Conservation (phyloP, 37 sponge, comb jelly and placozoan genomes). For the Halichondria panicea region DNA sequence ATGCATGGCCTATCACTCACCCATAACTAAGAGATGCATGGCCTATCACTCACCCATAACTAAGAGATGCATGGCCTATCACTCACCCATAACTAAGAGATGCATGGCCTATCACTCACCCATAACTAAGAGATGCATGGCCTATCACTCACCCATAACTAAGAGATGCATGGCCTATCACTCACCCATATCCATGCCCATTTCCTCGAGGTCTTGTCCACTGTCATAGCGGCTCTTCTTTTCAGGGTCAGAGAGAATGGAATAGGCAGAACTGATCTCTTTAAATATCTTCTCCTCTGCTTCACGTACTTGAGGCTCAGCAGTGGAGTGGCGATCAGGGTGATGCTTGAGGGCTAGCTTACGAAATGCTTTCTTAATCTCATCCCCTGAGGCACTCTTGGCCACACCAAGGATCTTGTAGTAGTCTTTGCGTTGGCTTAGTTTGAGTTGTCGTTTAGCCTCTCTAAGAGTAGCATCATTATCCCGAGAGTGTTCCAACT, state of each 20-base stretch:
- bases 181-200: constrained; percentile 45
- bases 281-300: constrained; percentile 89
- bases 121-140: no score
- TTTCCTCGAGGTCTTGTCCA: constrained; percentile 94
- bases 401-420: constrained; percentile 91
- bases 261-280: constrained; percentile 95
- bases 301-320: constrained; percentile 59
- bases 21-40: no score
- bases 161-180: no score
- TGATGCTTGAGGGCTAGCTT: constrained; percentile 89
- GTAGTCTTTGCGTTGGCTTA: constrained; percentile 96
- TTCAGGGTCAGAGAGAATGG: constrained; percentile 83
- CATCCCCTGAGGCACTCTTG: constrained; percentile 68
- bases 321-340: constrained; percentile 65
- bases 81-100: no score
- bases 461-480: constrained; percentile 61
- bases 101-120: no score
- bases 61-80: no score
- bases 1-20: no score
- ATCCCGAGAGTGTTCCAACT: constrained; percentile 72
- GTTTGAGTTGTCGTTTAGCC: constrained; percentile 66
- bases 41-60: no score
- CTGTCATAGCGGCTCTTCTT: constrained; percentile 90
- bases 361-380: constrained; percentile 94
- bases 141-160: no score